Evolutionary conservation across 2,888 invertebrate species (phyloP).

Genomic region (Cerceris rybyensis): DNA sequence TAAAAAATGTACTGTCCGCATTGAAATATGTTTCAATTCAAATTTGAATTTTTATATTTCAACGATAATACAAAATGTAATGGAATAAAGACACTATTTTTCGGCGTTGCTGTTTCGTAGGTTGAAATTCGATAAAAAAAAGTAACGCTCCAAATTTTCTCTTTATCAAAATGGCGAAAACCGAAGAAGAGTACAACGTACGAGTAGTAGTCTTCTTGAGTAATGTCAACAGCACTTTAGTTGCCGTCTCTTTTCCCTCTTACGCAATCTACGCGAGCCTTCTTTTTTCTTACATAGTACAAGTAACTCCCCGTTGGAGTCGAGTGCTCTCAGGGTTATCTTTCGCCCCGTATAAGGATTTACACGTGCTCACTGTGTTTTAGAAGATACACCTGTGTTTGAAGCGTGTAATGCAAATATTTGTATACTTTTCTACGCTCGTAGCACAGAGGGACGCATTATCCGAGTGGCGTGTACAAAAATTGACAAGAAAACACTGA

Average conservation of each 20-base stretch:
- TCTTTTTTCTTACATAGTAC: constrained; percentile 13
- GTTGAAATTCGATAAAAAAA: background rate
- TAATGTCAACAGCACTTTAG: constrained; percentile 51
- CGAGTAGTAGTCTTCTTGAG: constrained; percentile 41
- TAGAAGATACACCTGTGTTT: constrained; percentile 28
- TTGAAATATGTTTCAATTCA: too few species aligned
- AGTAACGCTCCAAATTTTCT: constrained; percentile 46
- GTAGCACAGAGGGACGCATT: background rate
- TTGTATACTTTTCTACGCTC: constrained; percentile 2
- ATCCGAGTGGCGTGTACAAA: background rate
- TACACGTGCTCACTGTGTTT: constrained; percentile 43
- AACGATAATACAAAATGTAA: too few species aligned
- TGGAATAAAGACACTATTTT: too few species aligned
- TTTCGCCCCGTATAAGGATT: constrained; percentile 44
- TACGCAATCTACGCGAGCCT: constrained; percentile 45
- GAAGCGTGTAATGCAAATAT: constrained; percentile 17
- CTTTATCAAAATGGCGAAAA: constrained; percentile 43
- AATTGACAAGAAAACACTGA: background rate
- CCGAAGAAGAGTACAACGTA: constrained; percentile 25
- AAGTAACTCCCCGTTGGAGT: constrained; percentile 19
- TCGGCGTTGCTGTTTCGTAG: constrained; percentile 3
- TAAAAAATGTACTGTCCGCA: too few species aligned
- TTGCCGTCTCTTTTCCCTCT: constrained; percentile 42
- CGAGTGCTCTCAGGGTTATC: constrained; percentile 55
- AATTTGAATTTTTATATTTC: too few species aligned